Evolutionary conservation across 2,888 invertebrate genomes (phyloP).

Genomic region (Epirrhoe tristata): DNA sequence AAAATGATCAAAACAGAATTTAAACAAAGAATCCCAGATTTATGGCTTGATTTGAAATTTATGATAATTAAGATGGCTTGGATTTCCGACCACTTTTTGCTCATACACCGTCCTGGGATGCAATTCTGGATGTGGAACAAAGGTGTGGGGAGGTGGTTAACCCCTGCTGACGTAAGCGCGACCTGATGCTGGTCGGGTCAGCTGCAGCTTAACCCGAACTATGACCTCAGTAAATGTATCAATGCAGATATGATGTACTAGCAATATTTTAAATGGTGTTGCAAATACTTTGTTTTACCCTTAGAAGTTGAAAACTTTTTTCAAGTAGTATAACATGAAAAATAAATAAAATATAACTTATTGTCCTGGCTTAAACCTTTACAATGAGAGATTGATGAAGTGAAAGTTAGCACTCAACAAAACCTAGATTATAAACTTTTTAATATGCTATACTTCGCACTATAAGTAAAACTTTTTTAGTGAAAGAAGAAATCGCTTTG

Average conservation of each 20-base stretch:
- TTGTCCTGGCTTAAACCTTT: no score
- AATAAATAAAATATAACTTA: no score
- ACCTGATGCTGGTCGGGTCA: constrained; percentile 83
- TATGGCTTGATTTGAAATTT: not conserved
- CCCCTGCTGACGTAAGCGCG: constrained; percentile 82
- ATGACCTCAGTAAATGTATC: constrained; percentile 65
- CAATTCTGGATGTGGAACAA: constrained; percentile 63
- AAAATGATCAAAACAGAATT: not conserved
- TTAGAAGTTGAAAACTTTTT: no score
- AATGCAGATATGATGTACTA: constrained; percentile 21
- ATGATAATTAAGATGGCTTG: constrained; percentile 3
- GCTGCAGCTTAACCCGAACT: constrained; percentile 76
- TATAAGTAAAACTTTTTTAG: no score
- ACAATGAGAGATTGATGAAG: no score
- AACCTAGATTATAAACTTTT: no score
- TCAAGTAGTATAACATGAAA: no score
- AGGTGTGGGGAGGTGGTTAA: constrained; percentile 64
- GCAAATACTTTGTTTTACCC: not conserved
- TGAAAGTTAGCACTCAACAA: no score
- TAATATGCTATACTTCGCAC: no score
- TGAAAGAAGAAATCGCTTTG: no score
- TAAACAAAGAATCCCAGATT: not conserved
- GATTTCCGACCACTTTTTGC: not conserved
- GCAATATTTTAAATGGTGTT: not conserved
- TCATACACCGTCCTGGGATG: constrained; percentile 3